These are phyloP conservation scores for Anguilla anguilla DNA, from an alignment of 2,797 vertebrate genomes.

Conservation along the genomic window DNA sequence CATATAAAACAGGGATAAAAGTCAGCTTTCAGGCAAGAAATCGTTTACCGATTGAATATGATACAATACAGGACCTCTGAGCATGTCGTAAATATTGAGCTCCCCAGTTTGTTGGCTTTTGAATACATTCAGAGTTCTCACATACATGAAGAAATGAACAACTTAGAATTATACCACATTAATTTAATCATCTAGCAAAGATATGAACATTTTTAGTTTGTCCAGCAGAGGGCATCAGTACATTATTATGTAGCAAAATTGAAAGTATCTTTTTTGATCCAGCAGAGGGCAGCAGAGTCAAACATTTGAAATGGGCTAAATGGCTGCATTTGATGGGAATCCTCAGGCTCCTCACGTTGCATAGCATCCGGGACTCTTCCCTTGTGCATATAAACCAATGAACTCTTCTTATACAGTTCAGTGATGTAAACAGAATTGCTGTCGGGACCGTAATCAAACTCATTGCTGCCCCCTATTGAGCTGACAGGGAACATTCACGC, in stretches of 20 bases:
- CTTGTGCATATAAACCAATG: not conserved
- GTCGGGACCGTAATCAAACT: no score
- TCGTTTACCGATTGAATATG: no score
- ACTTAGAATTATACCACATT: no score
- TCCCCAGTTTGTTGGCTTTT: no score
- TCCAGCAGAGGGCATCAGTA: not conserved
- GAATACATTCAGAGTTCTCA: no score
- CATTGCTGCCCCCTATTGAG: slow-evolving; percentile 5
- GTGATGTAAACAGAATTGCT: not conserved
- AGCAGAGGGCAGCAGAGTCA: not conserved
- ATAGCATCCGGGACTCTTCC: not conserved
- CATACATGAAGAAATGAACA: no score
- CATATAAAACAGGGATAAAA: no score
- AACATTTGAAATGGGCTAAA: not conserved
- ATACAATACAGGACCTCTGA: no score
- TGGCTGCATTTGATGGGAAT: not conserved
- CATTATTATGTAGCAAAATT: not conserved
- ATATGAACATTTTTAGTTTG: not conserved
- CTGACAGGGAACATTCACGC: not conserved
- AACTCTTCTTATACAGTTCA: no score
- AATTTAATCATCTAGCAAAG: not conserved
- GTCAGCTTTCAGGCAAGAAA: no score
- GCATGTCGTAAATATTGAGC: no score
- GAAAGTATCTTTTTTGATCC: not conserved
- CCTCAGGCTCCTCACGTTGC: not conserved